Percentiles rank a stretch among this genome's conserved stretches.
These are phyloP conservation scores for Perodicticus potto DNA, from an alignment of 2,797 vertebrate species.

Conservation along the genomic window DNA sequence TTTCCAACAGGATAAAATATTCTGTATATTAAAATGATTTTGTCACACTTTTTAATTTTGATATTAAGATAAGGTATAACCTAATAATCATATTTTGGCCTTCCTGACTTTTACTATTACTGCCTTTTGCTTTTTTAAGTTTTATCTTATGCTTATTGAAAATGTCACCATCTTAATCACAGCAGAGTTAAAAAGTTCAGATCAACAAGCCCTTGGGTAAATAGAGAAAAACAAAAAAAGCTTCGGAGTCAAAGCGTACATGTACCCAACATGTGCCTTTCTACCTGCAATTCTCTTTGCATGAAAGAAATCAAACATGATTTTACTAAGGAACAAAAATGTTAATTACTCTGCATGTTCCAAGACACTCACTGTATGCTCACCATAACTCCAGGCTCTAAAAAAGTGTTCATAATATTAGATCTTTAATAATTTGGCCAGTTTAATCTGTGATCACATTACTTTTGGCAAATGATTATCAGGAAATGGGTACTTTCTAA, in stretches of 20 bases:
- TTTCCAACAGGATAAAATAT: background rate
- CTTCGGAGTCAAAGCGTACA: background rate
- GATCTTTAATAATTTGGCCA: background rate
- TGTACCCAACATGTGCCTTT: background rate
- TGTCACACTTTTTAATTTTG: background rate
- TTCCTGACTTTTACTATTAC: background rate
- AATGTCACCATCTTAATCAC: background rate
- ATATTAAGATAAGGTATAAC: background rate
- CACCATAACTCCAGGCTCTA: background rate
- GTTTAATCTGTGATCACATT: background rate
- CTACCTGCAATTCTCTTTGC: background rate
- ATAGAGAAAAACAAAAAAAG: background rate
- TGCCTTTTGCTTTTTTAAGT: background rate
- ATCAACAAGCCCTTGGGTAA: background rate
- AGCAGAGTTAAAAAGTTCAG: background rate
- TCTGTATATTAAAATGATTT: background rate
- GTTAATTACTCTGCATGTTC: background rate
- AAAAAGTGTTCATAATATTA: background rate
- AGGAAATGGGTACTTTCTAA: background rate
- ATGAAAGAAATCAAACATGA: background rate
- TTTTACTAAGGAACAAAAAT: background rate
- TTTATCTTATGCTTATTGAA: background rate
- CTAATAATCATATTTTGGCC: background rate
- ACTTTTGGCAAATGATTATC: background rate
- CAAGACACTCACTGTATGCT: background rate